A percentile compares a stretch with the other conserved stretches of the same genome.
These are phyloP conservation scores for Euschistus heros DNA, from an alignment of 1,140 invertebrate genomes.

Conservation along the genomic window DNA sequence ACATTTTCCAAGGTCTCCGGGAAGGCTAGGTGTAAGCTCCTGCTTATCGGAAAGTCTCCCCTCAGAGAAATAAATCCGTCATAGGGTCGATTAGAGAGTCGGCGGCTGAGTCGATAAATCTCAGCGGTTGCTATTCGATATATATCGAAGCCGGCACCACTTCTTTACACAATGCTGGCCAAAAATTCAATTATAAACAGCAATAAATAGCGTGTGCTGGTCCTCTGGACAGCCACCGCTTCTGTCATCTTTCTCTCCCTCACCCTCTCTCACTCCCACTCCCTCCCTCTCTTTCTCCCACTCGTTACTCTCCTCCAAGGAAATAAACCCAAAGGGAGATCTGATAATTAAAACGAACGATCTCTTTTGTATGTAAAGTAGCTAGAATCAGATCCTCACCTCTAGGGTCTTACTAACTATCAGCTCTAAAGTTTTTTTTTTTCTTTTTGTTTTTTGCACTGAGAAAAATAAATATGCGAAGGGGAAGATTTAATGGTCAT, in stretches of 20 bases:
- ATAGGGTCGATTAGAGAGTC: background rate
- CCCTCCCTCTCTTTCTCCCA: background rate
- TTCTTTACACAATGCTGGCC: slow-evolving; percentile 13
- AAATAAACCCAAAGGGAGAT: slow-evolving; percentile 3
- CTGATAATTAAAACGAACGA: background rate
- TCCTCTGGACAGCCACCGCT: background rate
- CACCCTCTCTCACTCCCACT: background rate
- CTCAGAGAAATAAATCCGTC: background rate
- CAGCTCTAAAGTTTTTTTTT: too few relatives aligned
- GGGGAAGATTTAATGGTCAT: too few relatives aligned
- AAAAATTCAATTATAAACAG: too few relatives aligned
- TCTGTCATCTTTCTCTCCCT: slow-evolving; percentile 9
- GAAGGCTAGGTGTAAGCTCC: too few relatives aligned
- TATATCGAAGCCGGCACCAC: background rate
- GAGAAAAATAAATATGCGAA: too few relatives aligned
- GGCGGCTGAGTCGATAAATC: background rate
- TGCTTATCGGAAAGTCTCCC: background rate
- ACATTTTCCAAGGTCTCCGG: too few relatives aligned
- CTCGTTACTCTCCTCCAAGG: background rate
- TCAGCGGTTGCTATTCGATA: background rate
- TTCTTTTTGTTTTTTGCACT: too few relatives aligned
- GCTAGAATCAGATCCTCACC: background rate
- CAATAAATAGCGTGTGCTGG: too few relatives aligned
- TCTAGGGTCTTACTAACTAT: background rate
- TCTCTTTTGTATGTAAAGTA: slow-evolving; percentile 1